Percentiles rank a stretch among this genome's conserved stretches.
Evolutionary conservation across 2,797 vertebrate genomes (phyloP).

Genomic region (Oreortyx pictus): DNA sequence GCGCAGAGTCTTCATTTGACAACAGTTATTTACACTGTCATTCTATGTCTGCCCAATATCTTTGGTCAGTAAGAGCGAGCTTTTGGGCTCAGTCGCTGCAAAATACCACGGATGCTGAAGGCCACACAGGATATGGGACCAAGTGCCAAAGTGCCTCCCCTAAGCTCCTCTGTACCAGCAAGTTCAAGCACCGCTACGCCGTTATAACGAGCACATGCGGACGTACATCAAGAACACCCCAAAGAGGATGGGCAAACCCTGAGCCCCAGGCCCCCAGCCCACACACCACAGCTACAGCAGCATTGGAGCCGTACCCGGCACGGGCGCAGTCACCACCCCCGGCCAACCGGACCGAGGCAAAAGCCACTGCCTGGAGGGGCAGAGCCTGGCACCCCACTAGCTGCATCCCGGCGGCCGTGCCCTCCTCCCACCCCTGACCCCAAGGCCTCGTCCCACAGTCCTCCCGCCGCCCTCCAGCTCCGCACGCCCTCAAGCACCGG

Average conservation of each 20-base stretch:
- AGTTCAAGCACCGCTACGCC: neutral
- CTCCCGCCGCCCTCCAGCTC: neutral
- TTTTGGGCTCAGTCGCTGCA: neutral
- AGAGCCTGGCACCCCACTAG: neutral
- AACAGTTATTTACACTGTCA: neutral
- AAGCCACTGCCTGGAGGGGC: neutral
- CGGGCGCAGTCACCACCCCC: neutral
- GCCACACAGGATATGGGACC: neutral
- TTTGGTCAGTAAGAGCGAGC: neutral
- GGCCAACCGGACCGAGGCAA: rapidly evolving
- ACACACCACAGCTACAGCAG: rapidly evolving
- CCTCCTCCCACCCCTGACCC: neutral
- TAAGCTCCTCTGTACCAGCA: neutral
- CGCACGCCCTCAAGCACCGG: too few species aligned
- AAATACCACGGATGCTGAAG: neutral
- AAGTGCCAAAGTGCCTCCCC: neutral
- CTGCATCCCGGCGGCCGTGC: neutral
- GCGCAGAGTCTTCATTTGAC: neutral
- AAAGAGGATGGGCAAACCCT: neutral
- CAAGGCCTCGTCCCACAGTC: neutral
- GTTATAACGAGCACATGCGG: neutral
- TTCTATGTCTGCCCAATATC: neutral
- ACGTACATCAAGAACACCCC: neutral
- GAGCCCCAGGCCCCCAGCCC: neutral
- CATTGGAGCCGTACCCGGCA: rapidly evolving